Conservation (phyloP, 2,888 invertebrate genomes). For the Leptinotarsa juncta region DNA sequence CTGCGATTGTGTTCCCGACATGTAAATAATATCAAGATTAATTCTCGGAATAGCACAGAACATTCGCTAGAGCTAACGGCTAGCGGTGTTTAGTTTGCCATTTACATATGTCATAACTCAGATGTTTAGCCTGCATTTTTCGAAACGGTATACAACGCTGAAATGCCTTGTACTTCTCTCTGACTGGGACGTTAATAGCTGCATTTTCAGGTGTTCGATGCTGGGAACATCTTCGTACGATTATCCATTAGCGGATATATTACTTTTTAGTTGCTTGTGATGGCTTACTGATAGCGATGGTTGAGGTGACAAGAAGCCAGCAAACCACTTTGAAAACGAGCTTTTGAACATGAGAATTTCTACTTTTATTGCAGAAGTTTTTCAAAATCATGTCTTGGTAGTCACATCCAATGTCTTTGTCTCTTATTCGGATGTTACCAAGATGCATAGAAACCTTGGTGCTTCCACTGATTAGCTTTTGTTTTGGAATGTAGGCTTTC, state of each 20-base stretch:
- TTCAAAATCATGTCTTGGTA: too few relatives aligned
- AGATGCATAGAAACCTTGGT: too few relatives aligned
- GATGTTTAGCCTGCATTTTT: constrained; percentile 21
- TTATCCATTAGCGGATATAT: background rate
- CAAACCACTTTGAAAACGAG: background rate
- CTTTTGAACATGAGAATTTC: background rate
- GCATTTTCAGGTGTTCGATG: constrained; percentile 25
- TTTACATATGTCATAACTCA: constrained; percentile 35
- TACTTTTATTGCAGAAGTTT: background rate
- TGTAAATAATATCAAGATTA: constrained; percentile 46
- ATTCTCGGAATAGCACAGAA: constrained; percentile 32
- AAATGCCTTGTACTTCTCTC: constrained; percentile 18
- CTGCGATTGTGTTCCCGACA: constrained; percentile 37
- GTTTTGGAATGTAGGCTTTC: too few relatives aligned
- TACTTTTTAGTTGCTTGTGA: constrained; percentile 3
- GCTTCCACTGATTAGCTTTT: too few relatives aligned
- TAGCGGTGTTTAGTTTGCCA: constrained; percentile 28
- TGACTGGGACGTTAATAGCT: background rate
- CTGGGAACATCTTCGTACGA: constrained; percentile 9
- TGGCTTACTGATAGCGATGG: background rate
- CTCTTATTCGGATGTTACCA: too few relatives aligned
- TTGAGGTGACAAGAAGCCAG: background rate
- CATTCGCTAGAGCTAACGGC: constrained; percentile 22
- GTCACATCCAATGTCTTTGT: too few relatives aligned
- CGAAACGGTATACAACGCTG: constrained; percentile 5